Conservation (phyloP, 2,888 invertebrate species). For the Pyrochroa serraticornis region DNA sequence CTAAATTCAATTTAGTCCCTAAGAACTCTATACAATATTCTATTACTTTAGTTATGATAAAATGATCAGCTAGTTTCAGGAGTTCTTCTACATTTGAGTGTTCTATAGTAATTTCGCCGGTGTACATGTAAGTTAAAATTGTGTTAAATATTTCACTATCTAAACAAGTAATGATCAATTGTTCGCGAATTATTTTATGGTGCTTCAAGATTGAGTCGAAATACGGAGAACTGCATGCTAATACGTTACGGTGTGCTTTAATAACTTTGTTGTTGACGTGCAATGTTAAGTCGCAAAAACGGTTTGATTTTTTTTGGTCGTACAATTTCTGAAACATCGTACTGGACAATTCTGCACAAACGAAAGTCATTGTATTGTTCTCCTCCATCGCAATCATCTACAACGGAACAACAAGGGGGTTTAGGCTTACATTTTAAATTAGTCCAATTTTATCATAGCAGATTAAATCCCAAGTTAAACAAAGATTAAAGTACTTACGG, state of each 20-base stretch:
- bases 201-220: constrained; percentile 67
- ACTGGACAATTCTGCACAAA: constrained; percentile 52
- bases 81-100: constrained; percentile 67
- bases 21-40: constrained; percentile 69
- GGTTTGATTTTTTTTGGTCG: constrained; percentile 62
- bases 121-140: constrained; percentile 70
- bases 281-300: constrained; percentile 67
- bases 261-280: constrained; percentile 65
- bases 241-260: constrained; percentile 66
- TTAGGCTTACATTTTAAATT: neutral
- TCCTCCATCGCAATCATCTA: constrained; percentile 51
- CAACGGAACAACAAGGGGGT: constrained; percentile 24
- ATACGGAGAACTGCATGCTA: constrained; percentile 69
- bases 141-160: constrained; percentile 65
- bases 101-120: constrained; percentile 65
- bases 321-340: constrained; percentile 54
- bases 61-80: constrained; percentile 67
- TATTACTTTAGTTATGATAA: constrained; percentile 66
- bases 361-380: constrained; percentile 54
- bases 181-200: constrained; percentile 61
- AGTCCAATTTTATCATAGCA: neutral
- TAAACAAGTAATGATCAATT: constrained; percentile 63
- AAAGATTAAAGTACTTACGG: neutral
- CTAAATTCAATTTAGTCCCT: constrained; percentile 65
- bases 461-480: neutral